phyloP scores from a whole-genome alignment of 2,113 vertebrate genomes.

The Pelusios castaneus region DNA sequence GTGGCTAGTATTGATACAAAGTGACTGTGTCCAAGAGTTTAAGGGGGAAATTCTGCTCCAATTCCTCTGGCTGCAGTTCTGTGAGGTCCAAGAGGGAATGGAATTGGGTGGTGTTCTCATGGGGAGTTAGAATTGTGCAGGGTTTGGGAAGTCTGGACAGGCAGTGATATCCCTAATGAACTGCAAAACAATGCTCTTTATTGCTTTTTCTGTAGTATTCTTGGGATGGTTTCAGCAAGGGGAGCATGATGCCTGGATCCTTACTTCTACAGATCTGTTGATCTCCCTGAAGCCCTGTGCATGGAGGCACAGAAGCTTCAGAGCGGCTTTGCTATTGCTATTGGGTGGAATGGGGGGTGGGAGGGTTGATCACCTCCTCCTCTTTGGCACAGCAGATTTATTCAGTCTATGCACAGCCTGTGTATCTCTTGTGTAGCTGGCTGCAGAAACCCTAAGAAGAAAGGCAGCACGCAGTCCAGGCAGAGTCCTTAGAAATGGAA shows the following conservation, averaged over 20 bases:
- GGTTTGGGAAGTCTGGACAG: background rate
- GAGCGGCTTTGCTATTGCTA: background rate
- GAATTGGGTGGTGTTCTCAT: accelerated
- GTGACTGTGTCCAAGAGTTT: background rate
- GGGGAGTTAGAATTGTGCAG: accelerated
- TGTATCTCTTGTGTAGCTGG: background rate
- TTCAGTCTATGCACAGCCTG: background rate
- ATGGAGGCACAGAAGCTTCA: background rate
- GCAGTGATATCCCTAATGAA: accelerated
- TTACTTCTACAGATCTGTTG: background rate
- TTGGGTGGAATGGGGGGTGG: background rate
- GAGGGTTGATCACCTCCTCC: background rate
- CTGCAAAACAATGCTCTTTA: accelerated
- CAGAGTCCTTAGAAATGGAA: background rate
- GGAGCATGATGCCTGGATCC: background rate
- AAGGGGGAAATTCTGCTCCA: accelerated
- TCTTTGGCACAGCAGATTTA: background rate
- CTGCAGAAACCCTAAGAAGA: background rate
- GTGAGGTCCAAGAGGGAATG: background rate
- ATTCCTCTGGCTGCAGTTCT: background rate
- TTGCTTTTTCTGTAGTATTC: no score
- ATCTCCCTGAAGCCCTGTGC: background rate
- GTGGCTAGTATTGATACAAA: accelerated
- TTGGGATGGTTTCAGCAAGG: background rate
- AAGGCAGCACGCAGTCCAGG: background rate